A percentile compares a stretch with the other conserved stretches of the same genome.
phyloP scores from a whole-genome alignment of 2,113 vertebrate genomes.

The Rhea americana region DNA sequence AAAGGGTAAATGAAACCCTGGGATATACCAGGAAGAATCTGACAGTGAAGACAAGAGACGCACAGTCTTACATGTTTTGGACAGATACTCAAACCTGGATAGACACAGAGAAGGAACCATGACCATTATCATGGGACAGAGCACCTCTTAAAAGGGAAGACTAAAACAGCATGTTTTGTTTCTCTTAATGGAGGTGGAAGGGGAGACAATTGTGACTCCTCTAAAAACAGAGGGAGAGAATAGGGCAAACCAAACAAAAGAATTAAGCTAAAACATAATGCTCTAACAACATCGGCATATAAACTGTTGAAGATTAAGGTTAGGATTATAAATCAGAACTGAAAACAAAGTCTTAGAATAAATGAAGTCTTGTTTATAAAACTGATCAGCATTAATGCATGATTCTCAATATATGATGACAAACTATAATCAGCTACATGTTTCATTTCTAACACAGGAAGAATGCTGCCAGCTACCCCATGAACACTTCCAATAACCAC shows the following conservation, averaged over 20 bases:
- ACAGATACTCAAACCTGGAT: background rate
- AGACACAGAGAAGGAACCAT: background rate
- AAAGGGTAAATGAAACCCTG: background rate
- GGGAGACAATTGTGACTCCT: background rate
- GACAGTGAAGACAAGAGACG: background rate
- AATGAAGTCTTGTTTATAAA: background rate
- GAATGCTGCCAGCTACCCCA: background rate
- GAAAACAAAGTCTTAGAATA: background rate
- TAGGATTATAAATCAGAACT: background rate
- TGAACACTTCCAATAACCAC: background rate
- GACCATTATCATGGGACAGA: background rate
- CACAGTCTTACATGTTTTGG: background rate
- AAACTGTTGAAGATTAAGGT: background rate
- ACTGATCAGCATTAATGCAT: background rate
- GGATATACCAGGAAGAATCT: background rate
- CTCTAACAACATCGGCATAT: background rate
- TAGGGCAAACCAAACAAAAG: background rate
- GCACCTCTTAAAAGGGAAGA: background rate
- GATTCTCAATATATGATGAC: background rate
- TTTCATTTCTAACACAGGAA: background rate
- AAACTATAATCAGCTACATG: background rate
- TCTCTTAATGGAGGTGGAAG: background rate
- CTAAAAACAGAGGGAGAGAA: rapidly evolving
- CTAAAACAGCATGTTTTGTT: background rate
- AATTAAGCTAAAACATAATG: background rate